Base-by-base conservation (phyloP, 2,797 vertebrate species). In the Acipenser ruthenus region DNA sequence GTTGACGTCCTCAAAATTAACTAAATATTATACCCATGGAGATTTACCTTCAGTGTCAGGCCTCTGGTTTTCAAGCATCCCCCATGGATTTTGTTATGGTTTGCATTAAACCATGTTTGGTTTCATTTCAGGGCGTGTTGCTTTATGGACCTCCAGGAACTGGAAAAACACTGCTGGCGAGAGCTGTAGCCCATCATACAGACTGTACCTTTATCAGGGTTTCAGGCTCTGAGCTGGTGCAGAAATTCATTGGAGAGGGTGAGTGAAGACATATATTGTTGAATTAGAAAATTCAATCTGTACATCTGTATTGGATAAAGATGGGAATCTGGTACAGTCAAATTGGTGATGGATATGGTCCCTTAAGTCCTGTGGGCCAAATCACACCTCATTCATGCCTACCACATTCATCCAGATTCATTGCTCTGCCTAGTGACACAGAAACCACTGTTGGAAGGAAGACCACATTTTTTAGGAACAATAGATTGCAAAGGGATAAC, bases 231-330 rank as follows among this genome's bases (percentile, higher is more conserved):
- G 97, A 99, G 74, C 84, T 99, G 67, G 97, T 99, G 73, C 97
- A 99, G 89, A 99, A 99, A 72, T 99, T 99, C 79, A 98, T 99
- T 0, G 97, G 97, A 12, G 95, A 99, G 78, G 97, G 97, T 98
- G 77, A 72, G 1, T 7, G 2, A 6, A 52, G 2, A 10, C 0
- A 0, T 0, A n/a, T 49, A 18, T 1, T 37, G 1, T 37, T 37
- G 23, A 5, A 18, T 55, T 53, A 10, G 62, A 49, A 49, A 49
- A 37, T 63, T 9, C 6, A 63, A 37, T 2, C 23, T 37, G 23
- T 37, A 37, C 11, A 63, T 18, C 23, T 37, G 23, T 37, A 4
- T 37, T 4, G 4, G 23, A 37, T 37, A 37, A 37, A 0, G 23
- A 37, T 37, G 23, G 23, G 4, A 37, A 37, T 37, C 23, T 37